Base-by-base conservation (phyloP, 1,140 invertebrate species). In the Drosophila santomea region DNA sequence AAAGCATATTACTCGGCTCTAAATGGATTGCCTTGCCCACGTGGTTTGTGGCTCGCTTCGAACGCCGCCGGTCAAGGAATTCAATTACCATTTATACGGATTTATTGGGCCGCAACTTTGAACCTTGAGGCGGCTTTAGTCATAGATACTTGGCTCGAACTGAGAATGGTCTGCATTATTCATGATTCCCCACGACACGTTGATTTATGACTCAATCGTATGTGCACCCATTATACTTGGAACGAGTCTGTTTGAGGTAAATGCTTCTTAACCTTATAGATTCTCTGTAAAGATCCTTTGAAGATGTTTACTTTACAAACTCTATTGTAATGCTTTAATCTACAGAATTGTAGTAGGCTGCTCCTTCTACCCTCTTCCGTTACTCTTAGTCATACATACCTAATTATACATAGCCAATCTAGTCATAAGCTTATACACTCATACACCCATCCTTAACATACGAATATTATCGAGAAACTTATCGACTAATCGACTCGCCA, bases 1-100 rank as follows among this genome's bases (percentile, higher is more conserved):
- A 82, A 75, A 88, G 83, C 82, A 86, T 78, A 75, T 86, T 86
- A 66, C 78, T 74, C 12, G 36, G 2, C 41, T 20, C 20, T 11
- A 25, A 52, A 25, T 64, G 47, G 39, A 45, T 73, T 51, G 69
- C 17, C 38, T 44, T 41, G 67, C 12, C 17, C 38, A 20, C 43
- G 35, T 69, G 64, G 11, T 57, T 71, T 71, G 69, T 69, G 64
- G 52, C 44, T 17, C 23, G 36, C 67, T 48, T 45, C 57, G 43
- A 25, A 15, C 35, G 67, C 43, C 32, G 66, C 45, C 66, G 44
- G 64, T 48, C 66, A 58, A 68, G 67, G 64, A 71, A 71, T 71
- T 71, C 67, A 71, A 71, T 71, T 71, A 71, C 64, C 64, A 57
- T 71, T 71, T 41, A 69, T 50, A 20, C 25, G 44, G 64, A 71